These are phyloP conservation scores for Daubentonia madagascariensis DNA, from an alignment of 2,113 vertebrate species.

Conservation along the genomic window DNA sequence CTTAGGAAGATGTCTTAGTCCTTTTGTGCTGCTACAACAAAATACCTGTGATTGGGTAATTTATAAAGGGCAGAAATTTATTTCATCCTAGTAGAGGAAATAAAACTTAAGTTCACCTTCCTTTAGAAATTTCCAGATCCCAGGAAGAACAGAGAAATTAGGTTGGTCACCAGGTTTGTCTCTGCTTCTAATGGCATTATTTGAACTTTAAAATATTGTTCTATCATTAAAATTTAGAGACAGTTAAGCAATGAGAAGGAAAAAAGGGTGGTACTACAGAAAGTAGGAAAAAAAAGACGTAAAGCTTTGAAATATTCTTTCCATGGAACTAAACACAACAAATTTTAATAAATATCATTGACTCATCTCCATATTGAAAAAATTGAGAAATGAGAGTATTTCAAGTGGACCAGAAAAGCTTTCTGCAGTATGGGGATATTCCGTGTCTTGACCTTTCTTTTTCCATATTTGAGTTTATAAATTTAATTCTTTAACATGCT, in stretches of 20 bases:
- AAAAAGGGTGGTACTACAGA: not conserved
- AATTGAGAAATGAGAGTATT: not conserved
- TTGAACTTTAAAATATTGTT: constrained; percentile 10
- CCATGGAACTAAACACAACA: not conserved
- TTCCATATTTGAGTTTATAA: not conserved
- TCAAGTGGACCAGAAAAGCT: not conserved
- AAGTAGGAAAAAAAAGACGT: not conserved
- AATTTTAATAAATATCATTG: constrained; percentile 7
- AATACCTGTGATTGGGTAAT: not conserved
- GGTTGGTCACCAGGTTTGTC: not conserved
- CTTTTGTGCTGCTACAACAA: not conserved
- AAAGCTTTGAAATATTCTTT: constrained; percentile 3
- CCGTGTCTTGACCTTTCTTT: not conserved
- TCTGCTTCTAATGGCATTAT: constrained; percentile 10
- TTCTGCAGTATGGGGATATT: not conserved
- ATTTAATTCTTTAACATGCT: constrained; percentile 19
- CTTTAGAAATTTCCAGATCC: not conserved
- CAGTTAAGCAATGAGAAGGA: not conserved
- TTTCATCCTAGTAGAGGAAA: constrained; percentile 14
- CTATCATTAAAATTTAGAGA: constrained; percentile 28
- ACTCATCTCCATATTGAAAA: not conserved
- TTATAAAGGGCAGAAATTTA: not conserved
- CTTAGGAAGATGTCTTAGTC: not conserved
- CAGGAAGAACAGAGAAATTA: constrained; percentile 4
- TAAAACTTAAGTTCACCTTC: not conserved